phyloP scores from a whole-genome alignment of 2,797 vertebrate genomes.

The Eulemur rubriventer region DNA sequence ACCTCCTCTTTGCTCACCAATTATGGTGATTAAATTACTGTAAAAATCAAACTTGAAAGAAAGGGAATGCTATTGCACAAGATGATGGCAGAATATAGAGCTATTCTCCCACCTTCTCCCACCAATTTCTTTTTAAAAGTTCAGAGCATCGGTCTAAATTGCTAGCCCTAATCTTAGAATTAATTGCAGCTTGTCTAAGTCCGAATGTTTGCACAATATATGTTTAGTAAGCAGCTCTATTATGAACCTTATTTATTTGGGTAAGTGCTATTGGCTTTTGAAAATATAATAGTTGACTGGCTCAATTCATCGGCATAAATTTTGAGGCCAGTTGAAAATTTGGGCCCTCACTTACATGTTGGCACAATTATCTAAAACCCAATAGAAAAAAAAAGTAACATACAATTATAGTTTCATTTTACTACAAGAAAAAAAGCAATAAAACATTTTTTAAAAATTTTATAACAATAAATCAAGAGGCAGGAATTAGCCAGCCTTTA shows the following conservation, averaged over 20 bases:
- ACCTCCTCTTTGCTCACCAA: conserved; percentile 72
- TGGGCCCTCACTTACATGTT: conserved; percentile 28
- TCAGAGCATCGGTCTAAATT: background rate
- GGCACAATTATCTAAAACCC: conserved; percentile 28
- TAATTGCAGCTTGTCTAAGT: background rate
- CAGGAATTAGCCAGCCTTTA: conserved; percentile 57
- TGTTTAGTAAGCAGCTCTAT: conserved; percentile 54
- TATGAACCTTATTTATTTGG: conserved; percentile 36
- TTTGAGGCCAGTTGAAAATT: conserved; percentile 57
- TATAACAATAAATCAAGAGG: conserved; percentile 62
- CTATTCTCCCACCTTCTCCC: background rate
- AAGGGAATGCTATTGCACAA: conserved; percentile 25
- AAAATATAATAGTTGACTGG: conserved; percentile 29
- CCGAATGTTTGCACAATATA: background rate
- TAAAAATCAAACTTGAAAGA: conserved; percentile 72
- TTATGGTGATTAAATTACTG: conserved; percentile 73
- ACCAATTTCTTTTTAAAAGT: background rate
- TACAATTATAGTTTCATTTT: conserved; percentile 65
- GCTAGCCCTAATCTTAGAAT: conserved; percentile 25
- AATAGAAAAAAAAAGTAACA: conserved; percentile 63
- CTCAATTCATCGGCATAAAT: conserved; percentile 6
- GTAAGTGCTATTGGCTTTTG: conserved; percentile 1
- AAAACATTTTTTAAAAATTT: conserved; percentile 60
- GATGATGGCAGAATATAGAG: conserved; percentile 6
- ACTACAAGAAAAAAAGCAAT: conserved; percentile 66